phyloP scores from a whole-genome alignment of 2,113 vertebrate species.

The Saimiri boliviensis region DNA sequence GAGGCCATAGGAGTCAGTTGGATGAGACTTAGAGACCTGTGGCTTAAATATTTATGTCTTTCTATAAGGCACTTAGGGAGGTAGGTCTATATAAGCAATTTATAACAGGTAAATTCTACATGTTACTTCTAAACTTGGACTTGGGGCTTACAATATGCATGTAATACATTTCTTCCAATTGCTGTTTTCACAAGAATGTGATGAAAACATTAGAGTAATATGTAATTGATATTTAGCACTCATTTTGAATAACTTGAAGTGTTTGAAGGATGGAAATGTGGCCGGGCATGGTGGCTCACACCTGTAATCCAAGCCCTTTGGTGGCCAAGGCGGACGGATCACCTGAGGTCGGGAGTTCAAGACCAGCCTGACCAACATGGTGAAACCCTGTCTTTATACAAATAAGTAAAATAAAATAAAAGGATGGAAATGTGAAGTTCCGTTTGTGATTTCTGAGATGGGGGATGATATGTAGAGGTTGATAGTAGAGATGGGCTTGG shows the following conservation, averaged over 20 bases:
- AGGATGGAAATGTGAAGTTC: background rate
- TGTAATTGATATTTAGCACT: background rate
- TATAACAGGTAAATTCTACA: background rate
- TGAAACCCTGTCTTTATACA: too few relatives aligned
- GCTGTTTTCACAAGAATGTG: constrained; percentile 38
- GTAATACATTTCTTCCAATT: background rate
- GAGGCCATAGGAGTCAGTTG: background rate
- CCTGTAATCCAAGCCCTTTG: too few relatives aligned
- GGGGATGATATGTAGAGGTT: background rate
- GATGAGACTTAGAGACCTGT: background rate
- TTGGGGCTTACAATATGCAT: background rate
- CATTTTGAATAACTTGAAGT: background rate
- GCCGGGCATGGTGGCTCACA: too few relatives aligned
- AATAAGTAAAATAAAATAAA: too few relatives aligned
- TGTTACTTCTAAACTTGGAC: background rate
- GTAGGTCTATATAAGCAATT: background rate
- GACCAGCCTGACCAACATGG: too few relatives aligned
- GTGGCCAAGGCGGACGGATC: too few relatives aligned
- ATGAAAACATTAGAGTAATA: background rate
- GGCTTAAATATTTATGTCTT: background rate
- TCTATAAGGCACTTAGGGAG: background rate
- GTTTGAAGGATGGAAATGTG: background rate
- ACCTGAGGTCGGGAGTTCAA: too few relatives aligned
- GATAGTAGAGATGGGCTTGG: background rate
- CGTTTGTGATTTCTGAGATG: background rate